Base-by-base conservation (phyloP, 2,797 vertebrate species). In the Bradypodion ventrale region DNA sequence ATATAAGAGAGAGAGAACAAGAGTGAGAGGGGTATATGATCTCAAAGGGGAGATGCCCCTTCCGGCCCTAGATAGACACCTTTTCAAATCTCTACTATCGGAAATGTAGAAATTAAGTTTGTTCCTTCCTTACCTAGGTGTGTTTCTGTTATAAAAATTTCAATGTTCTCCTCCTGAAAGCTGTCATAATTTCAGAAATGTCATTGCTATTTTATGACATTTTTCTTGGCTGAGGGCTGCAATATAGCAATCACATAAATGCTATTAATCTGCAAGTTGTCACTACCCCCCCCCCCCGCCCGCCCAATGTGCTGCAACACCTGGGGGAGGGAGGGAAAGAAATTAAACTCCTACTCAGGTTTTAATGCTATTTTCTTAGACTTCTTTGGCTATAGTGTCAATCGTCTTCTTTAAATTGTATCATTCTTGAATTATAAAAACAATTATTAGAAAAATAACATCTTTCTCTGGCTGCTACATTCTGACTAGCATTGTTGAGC, bases 101-200 rank as follows among this genome's bases (percentile, higher is more conserved):
- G 42, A 78, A 66, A 70, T 35, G 3, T 35, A 10, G 27, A 56
- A 63, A 32, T 35, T 37, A 32, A 40, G 35, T 69, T 52, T 15
- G 56, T 49, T 65, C 35, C 40, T 44, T 37, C 9, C 16, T 78
- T 32, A 40, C 78, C 35, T 52, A 16, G 23, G 40, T 9, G 4
- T 1, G 3, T 19, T 42, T 27, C 25, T 83, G 29, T 86, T n/a
- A 29, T 75, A 70, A 62, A 3, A 81, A 7, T 59, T 87, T 85
- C 83, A 16, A 35, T 52, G 19, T 76, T 52, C 52, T 73, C 56
- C 5, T 60, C 65, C 25, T 72, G 52, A 85, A 78, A 68, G 7
- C 15, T 87, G 13, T 49, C 79, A 78, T 7, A 40, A 80, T 86
- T 91, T 86, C 49, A 84, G 83, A 87, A 90, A 88, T 78, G 35